Evolutionary conservation across 2,888 invertebrate species (phyloP).

Genomic region (Andrena bicolor): DNA sequence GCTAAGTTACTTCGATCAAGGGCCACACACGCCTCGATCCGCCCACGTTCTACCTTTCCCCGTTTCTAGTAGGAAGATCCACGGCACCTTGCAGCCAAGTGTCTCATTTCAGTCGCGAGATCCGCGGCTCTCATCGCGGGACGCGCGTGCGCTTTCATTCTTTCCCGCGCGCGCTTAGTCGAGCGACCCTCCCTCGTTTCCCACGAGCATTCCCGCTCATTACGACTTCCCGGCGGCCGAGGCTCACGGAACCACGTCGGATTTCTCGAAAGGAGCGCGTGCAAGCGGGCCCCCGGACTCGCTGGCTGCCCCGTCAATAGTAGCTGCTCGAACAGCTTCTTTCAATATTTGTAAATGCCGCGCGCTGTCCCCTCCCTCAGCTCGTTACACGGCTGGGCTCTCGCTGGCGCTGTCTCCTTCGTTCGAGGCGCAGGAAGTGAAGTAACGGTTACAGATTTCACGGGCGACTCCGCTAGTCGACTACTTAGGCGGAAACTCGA

Average conservation of each 20-base stretch:
- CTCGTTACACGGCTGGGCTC: not conserved
- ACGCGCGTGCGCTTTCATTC: constrained; percentile 55
- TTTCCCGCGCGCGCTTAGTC: constrained; percentile 56
- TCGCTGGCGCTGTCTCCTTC: not conserved
- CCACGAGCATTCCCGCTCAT: constrained; percentile 79
- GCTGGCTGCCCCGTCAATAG: constrained; percentile 16
- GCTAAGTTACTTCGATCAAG: too few relatives aligned
- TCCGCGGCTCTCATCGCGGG: constrained; percentile 22
- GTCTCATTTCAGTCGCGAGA: constrained; percentile 18
- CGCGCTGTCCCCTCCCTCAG: not conserved
- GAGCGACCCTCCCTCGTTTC: constrained; percentile 69
- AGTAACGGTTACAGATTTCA: too few relatives aligned
- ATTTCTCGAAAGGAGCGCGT: constrained; percentile 52
- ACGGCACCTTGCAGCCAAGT: constrained; percentile 8
- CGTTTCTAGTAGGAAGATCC: too few relatives aligned
- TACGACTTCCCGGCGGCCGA: constrained; percentile 80
- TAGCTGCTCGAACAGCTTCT: constrained; percentile 26
- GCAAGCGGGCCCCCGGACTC: constrained; percentile 16
- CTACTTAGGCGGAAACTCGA: too few relatives aligned
- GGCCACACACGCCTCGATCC: too few relatives aligned
- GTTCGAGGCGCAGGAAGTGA: too few relatives aligned
- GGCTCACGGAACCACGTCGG: constrained; percentile 61
- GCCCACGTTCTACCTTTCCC: too few relatives aligned
- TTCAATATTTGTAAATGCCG: constrained; percentile 34
- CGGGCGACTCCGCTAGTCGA: too few relatives aligned